Base-by-base conservation (phyloP, 2,888 invertebrate species). In the Aleiodes alternator region DNA sequence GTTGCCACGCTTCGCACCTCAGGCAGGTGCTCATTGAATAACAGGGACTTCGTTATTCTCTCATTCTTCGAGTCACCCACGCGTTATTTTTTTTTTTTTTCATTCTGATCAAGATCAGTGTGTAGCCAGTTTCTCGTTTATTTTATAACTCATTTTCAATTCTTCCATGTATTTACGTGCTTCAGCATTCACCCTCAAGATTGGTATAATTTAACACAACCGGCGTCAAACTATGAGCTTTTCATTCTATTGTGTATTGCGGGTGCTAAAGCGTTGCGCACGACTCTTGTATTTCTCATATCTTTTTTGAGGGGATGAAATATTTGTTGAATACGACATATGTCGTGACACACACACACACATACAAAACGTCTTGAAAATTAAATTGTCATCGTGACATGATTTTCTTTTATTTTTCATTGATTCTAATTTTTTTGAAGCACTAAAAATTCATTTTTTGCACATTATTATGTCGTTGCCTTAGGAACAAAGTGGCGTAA, bases 341-440 rank as follows among this genome's bases (percentile, higher is more conserved):
- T 73, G 73, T 73, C 57, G 57, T 31, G 1, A 23, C 23, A 23
- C 23, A 23, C 51, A 29, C 29, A 50, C 23, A 23, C 23, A 23
- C 51, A 29, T n/a, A 50, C 9, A 68, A 16, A 48, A 3, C 43
- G 9, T 59, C 23, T 16, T 43, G 14, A 16, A 73, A 73, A 73
- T 73, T 66, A 56, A 66, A 66, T 66, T 48, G 73, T 73, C 73
- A 73, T 73, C 72, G n/a, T 66, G 70, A 57, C 48, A 29, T 12
- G n/a, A 43, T 43, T 43, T 43, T 43, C 9, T 9, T 43, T 43
- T 43, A 38, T 38, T 38, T 38, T 2, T 38, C 38, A 38, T 38
- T 38, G 38, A 38, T 7, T 38, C 3, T 4, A 38, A 38, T 38
- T 38, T 38, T 5, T 38, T 38, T 38, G 6, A 38, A 59, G 38